A percentile compares a stretch with the other conserved stretches of the same genome.
These are phyloP conservation scores for Sceliomorpha sp. DNA, from an alignment of 2,888 invertebrate species.

Conservation along the genomic window DNA sequence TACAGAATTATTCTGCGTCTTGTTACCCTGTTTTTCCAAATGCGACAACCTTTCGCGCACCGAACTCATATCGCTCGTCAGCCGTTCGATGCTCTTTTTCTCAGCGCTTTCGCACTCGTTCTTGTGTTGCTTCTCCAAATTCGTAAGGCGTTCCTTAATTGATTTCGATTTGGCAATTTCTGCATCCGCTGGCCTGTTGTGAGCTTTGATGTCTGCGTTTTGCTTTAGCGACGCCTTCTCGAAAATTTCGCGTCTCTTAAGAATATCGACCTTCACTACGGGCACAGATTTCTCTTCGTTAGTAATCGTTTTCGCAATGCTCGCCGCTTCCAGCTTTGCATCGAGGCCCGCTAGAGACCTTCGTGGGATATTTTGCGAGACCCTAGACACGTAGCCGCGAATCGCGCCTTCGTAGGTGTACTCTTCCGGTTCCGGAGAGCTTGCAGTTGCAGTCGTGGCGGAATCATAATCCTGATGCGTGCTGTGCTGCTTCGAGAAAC, in stretches of 20 bases:
- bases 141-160: conserved; percentile 87
- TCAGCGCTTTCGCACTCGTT: conserved; percentile 81
- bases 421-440: conserved; percentile 87
- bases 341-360: conserved; percentile 71
- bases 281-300: conserved; percentile 83
- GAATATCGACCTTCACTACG: conserved; percentile 87
- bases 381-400: conserved; percentile 91
- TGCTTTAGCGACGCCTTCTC: conserved; percentile 83
- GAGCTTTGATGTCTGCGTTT: conserved; percentile 68
- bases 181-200: conserved; percentile 81
- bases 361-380: conserved; percentile 79
- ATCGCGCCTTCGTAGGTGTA: conserved; percentile 94
- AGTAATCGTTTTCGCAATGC: conserved; percentile 79
- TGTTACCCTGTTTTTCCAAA: conserved; percentile 82
- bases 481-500: conserved; percentile 73
- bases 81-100: conserved; percentile 78
- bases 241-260: conserved; percentile 90
- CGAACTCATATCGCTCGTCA: conserved; percentile 84
- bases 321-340: conserved; percentile 60
- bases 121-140: conserved; percentile 85
- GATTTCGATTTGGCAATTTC: conserved; percentile 86
- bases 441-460: conserved; percentile 85
- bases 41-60: conserved; percentile 85
- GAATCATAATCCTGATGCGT: conserved; percentile 85
- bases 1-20: conserved; percentile 48